Percentiles rank a stretch among this genome's conserved stretches.
Evolutionary conservation across 2,888 invertebrate genomes (phyloP).

Genomic region (Lithophane socia): DNA sequence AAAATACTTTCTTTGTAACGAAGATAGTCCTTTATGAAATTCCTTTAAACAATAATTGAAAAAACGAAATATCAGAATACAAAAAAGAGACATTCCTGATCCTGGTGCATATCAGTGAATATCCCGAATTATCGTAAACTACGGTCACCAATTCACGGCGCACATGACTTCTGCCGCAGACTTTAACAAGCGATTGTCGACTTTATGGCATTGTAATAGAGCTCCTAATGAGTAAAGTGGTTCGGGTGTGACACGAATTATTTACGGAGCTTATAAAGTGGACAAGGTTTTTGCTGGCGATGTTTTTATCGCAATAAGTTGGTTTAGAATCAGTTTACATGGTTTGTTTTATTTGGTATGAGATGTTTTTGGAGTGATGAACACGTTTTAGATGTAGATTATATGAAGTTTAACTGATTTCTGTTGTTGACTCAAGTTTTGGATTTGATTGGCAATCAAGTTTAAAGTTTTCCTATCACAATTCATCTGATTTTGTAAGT

Average conservation of each 20-base stretch:
- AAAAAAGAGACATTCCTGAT: neutral
- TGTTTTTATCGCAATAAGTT: constrained; percentile 51
- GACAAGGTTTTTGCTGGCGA: constrained; percentile 38
- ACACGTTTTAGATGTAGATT: neutral
- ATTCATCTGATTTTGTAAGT: neutral
- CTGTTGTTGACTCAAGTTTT: neutral
- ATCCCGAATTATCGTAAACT: constrained; percentile 72
- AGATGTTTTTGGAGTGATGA: neutral
- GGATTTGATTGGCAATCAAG: neutral
- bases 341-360: constrained; percentile 13
- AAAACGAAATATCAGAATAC: neutral
- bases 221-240: constrained; percentile 30
- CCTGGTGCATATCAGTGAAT: constrained; percentile 53
- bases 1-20: neutral
- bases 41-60: neutral
- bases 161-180: constrained; percentile 36
- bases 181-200: constrained; percentile 19
- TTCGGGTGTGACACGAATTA: constrained; percentile 56
- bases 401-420: neutral
- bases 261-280: constrained; percentile 68
- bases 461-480: neutral
- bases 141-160: constrained; percentile 44
- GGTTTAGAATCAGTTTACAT: neutral
- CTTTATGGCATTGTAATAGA: constrained; percentile 30
- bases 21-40: too few species aligned